phyloP scores from a whole-genome alignment of 2,888 invertebrate genomes.

The Camptogramma bilineatum region DNA sequence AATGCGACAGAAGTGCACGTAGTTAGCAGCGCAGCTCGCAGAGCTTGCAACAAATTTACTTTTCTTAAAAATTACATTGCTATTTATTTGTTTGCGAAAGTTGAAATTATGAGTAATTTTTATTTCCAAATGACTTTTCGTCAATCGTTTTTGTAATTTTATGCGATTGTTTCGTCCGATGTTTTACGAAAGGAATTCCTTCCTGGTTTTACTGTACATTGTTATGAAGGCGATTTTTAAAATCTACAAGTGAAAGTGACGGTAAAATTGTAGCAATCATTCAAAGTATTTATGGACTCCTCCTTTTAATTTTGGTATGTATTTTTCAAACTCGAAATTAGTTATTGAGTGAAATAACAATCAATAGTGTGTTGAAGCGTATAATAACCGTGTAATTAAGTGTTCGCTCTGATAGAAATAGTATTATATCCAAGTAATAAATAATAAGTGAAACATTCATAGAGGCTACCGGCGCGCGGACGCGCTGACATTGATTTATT shows the following conservation, averaged over 20 bases:
- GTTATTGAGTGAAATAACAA: slow-evolving; percentile 39
- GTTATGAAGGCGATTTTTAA: neutral
- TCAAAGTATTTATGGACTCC: slow-evolving; percentile 13
- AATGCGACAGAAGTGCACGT: no score
- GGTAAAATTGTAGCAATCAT: slow-evolving; percentile 13
- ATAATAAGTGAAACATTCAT: slow-evolving; percentile 73
- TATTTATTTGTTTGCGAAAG: no score
- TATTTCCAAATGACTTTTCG: no score
- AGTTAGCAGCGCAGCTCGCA: no score
- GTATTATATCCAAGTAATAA: slow-evolving; percentile 68
- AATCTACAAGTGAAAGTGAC: slow-evolving; percentile 17
- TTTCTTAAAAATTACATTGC: no score
- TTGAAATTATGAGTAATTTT: no score
- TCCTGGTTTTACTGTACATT: no score
- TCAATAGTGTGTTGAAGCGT: slow-evolving; percentile 47
- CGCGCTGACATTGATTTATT: slow-evolving; percentile 77
- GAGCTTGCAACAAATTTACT: no score
- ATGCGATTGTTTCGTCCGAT: no score
- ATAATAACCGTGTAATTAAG: slow-evolving; percentile 65
- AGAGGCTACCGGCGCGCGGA: slow-evolving; percentile 64
- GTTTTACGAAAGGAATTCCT: no score
- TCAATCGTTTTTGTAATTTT: no score
- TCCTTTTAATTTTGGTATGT: slow-evolving; percentile 22
- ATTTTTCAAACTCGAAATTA: slow-evolving; percentile 20
- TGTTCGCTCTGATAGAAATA: slow-evolving; percentile 66